Evolutionary conservation across 2,888 invertebrate species (phyloP).

Genomic region (Cecidostiba fungosa): DNA sequence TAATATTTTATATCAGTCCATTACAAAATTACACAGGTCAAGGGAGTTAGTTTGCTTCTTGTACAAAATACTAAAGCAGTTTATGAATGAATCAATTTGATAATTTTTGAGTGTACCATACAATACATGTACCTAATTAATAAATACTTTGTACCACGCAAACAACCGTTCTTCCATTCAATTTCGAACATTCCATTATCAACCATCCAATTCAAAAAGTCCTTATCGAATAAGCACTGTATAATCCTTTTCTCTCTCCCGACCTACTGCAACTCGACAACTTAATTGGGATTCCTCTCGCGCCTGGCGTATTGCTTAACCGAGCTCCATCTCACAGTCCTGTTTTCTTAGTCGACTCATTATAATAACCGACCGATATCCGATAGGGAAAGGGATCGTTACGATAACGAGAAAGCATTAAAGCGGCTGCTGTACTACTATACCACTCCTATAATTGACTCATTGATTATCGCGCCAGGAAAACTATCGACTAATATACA

Average conservation of each 20-base stretch:
- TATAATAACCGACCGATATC: conserved; percentile 45
- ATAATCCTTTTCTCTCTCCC: neutral
- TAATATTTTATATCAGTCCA: too few species aligned
- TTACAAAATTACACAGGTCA: too few species aligned
- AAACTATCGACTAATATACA: neutral
- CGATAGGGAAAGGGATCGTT: conserved; percentile 23
- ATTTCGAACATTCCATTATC: neutral
- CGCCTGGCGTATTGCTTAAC: neutral
- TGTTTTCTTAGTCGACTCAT: conserved; percentile 49
- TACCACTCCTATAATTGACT: conserved; percentile 27
- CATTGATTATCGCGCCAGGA: neutral
- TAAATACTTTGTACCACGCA: too few species aligned
- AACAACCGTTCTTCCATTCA: too few species aligned
- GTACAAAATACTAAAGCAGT: too few species aligned
- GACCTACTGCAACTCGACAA: neutral
- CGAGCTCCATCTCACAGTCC: neutral
- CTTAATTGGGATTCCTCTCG: conserved; percentile 31
- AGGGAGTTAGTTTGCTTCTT: too few species aligned
- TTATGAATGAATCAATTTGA: too few species aligned
- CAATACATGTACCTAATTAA: too few species aligned
- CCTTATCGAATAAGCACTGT: neutral
- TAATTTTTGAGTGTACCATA: too few species aligned
- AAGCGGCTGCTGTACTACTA: conserved; percentile 3
- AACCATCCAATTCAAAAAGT: too few species aligned
- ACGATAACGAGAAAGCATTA: conserved; percentile 39